Evolutionary conservation across 2,888 invertebrate genomes (phyloP).

Genomic region (Gerris lacustris): DNA sequence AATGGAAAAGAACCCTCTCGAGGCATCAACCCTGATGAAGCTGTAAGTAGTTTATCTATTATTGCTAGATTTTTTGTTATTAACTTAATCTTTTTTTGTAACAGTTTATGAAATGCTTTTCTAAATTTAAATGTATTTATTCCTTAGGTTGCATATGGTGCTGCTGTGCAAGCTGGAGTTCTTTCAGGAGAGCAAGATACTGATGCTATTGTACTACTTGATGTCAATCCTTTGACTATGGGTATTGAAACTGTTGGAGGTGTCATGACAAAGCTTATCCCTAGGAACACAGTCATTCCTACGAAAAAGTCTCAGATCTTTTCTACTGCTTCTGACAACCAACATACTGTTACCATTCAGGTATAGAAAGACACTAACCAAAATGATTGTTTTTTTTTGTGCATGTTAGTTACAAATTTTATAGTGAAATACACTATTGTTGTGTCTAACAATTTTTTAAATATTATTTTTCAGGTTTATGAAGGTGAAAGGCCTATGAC

Average conservation of each 20-base stretch:
- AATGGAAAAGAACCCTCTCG: slow-evolving; percentile 95
- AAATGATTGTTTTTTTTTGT: no score
- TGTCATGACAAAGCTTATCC: slow-evolving; percentile 98
- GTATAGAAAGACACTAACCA: slow-evolving; percentile 31
- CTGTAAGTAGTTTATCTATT: slow-evolving; percentile 42
- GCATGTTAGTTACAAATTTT: no score
- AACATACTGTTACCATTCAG: slow-evolving; percentile 96
- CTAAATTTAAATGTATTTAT: not conserved
- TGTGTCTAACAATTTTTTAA: no score
- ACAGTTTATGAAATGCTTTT: no score
- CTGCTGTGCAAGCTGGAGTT: slow-evolving; percentile 96
- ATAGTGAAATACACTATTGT: no score
- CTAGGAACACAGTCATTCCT: slow-evolving; percentile 95
- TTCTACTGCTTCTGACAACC: slow-evolving; percentile 97
- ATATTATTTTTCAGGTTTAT: slow-evolving; percentile 53
- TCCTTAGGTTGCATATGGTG: slow-evolving; percentile 72
- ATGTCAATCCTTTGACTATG: slow-evolving; percentile 96
- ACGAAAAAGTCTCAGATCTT: slow-evolving; percentile 99
- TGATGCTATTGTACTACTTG: slow-evolving; percentile 87
- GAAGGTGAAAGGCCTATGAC: slow-evolving; percentile 99
- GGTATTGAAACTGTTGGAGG: slow-evolving; percentile 99
- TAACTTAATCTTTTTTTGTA: no score
- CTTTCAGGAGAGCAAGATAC: slow-evolving; percentile 95
- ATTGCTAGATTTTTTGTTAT: not conserved
- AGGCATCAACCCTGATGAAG: slow-evolving; percentile 98